Base-by-base conservation (phyloP, 2,888 invertebrate species). In the Ormyrus nitidulus region DNA sequence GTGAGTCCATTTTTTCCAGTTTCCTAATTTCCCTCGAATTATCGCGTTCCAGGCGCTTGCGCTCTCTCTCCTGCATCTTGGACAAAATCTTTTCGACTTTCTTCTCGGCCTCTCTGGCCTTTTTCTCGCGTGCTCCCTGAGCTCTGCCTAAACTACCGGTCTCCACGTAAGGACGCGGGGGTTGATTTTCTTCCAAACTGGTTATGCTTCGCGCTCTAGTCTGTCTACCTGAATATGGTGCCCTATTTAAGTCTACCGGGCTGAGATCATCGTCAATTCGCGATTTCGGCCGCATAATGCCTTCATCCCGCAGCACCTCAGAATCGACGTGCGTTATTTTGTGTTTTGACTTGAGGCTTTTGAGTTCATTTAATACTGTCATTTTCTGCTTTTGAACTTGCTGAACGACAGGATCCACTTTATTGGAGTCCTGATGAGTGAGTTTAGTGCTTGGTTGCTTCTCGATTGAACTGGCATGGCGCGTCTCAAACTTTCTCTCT, bases 251-350 rank as follows among this genome's bases (percentile, higher is more conserved):
- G 34, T 90, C 89, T 0, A 86, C 85, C 2, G 89, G 89, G 79
- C 89, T 89, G 34, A 87, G 74, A 69, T 90, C 89, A 71, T 90
- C 90, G 72, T 90, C 90, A 59, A 90, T 89, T 10, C 90, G 86
- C 0, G 90, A 90, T 65, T 90, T 90, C 0, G 90, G 90, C 53
- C 88, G 84, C 90, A 90, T 90, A 7, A 90, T 90, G 70, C 90
- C 90, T 81, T 90, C 89, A 74, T 90, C 90, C 4, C 90, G 83
- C 19, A 90, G 80, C 0, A 90, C 85, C 74, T 90, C 90, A 0
- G 90, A 90, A 74, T 90, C 90, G 1, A 90, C 90, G 76, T 90
- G 90, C 0, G 89, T 89, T 10, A 90, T 90, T 80, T 87, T 89
- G 58, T 89, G 86, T 61, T 90, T 90, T 0, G 89, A 89, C 13